Conservation (phyloP, 2,113 vertebrate genomes). For the Anser cygnoides region DNA sequence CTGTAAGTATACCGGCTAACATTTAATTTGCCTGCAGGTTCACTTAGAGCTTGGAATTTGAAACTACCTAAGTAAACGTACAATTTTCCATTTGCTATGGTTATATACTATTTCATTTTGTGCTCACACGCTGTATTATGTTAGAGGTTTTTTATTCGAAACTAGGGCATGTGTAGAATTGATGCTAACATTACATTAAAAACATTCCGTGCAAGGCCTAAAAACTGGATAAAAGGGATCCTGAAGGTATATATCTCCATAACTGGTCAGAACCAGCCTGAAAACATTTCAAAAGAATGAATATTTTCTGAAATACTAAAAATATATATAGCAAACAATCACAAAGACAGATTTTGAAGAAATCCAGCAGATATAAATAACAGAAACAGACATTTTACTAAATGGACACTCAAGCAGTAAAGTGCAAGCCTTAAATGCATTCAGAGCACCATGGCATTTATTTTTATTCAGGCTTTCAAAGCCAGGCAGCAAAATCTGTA, state of each 20-base stretch:
- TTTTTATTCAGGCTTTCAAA: background rate
- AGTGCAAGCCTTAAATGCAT: background rate
- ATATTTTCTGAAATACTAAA: background rate
- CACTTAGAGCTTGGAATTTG: background rate
- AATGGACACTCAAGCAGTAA: background rate
- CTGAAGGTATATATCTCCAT: background rate
- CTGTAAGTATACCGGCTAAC: background rate
- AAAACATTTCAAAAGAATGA: background rate
- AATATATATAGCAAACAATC: background rate
- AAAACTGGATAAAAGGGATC: background rate
- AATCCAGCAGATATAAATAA: background rate
- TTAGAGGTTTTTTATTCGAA: background rate
- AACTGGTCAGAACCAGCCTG: background rate
- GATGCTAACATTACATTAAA: background rate
- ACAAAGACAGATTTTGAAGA: background rate
- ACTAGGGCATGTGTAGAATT: background rate
- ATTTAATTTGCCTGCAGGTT: background rate
- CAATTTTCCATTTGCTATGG: background rate
- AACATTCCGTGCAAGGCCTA: background rate
- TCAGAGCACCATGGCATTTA: background rate
- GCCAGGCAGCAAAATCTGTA: background rate
- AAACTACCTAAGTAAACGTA: background rate
- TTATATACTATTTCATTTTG: background rate
- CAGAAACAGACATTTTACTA: background rate
- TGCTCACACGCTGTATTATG: rapidly evolving